phyloP scores from a whole-genome alignment of 2,797 vertebrate species.

The Eidolon dupreanum region DNA sequence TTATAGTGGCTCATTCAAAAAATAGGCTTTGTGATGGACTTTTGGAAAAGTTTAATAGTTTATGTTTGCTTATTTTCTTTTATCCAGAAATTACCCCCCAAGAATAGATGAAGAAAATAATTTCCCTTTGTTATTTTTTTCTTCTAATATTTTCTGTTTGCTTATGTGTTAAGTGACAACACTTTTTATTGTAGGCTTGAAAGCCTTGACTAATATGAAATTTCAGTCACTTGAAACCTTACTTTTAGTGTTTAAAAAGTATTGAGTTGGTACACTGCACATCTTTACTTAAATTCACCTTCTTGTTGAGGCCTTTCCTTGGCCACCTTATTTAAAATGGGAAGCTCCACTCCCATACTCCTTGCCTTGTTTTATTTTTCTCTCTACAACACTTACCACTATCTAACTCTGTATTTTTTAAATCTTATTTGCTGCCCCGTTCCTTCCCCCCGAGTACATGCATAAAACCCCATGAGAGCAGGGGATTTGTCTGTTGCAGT shows the following conservation, averaged over 20 bases:
- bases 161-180: not conserved
- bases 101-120: not conserved
- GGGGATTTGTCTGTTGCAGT: not conserved
- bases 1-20: not conserved
- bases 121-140: constrained; percentile 10
- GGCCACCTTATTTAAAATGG: not conserved
- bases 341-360: not conserved
- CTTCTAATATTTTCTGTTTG: constrained; percentile 26
- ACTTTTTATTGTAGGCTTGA: not conserved
- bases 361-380: not conserved
- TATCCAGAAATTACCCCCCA: not conserved
- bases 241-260: not conserved
- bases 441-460: not conserved
- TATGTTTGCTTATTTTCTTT: constrained; percentile 6
- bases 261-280: not conserved
- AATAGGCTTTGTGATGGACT: not conserved
- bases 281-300: not conserved
- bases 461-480: not conserved
- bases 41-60: not conserved
- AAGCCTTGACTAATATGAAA: not conserved
- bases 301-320: not conserved
- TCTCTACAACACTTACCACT: not conserved
- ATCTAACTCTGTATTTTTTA: not conserved
- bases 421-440: not conserved
- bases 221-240: not conserved